Evolutionary conservation across 2,113 vertebrate species (phyloP), one percentile per base, ranked within the genome.

Genomic region (Egretta garzetta): DNA sequence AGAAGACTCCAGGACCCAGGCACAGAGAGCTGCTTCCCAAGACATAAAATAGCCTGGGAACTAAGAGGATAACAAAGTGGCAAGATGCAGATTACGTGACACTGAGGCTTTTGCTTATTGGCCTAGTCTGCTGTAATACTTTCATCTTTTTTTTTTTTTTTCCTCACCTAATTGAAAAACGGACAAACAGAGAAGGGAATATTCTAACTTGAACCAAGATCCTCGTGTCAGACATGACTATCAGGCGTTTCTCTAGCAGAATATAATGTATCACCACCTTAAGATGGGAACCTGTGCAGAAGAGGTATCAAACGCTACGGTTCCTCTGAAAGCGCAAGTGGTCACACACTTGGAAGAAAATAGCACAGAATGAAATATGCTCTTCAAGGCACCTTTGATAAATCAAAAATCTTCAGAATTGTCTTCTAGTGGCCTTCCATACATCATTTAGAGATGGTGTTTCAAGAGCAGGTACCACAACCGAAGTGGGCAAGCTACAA

Each of bases 51-150:
- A 97, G 97, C 90, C 96, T 74, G 74, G 91, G 92, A 96, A 94
- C 94, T 99, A 99, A 99, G 99, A 99, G 98, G 99, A 99, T 99
- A 98, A 99, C 60, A 35, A 95, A 96, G 94, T 77, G 97, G 90
- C 84, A 94, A 98, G 93, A 96, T 76, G 88, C 93, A 98, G 99
- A 99, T 99, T 99, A 99, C 95, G 95, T 63, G 95, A 97, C 83
- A 62, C 76, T 32, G 13, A 86, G 62, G 96, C 63, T 77, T 91
- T 91, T 95, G 64, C 95, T 86, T 53, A 76, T 28, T 85, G 83
- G 96, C 58, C 68, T 16, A 24, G 23, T 64, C 81, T 74, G 58
- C 22, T 68, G 53, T 33, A 90, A 96, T 73, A 90, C 72, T 71
- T 92, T 35, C 80, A 47, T 62, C 39, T 32, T 43, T 28, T 28